A percentile compares a stretch with the other conserved stretches of the same genome.
phyloP scores from a whole-genome alignment of 2,888 invertebrate species.

The Tinea semifulvella region DNA sequence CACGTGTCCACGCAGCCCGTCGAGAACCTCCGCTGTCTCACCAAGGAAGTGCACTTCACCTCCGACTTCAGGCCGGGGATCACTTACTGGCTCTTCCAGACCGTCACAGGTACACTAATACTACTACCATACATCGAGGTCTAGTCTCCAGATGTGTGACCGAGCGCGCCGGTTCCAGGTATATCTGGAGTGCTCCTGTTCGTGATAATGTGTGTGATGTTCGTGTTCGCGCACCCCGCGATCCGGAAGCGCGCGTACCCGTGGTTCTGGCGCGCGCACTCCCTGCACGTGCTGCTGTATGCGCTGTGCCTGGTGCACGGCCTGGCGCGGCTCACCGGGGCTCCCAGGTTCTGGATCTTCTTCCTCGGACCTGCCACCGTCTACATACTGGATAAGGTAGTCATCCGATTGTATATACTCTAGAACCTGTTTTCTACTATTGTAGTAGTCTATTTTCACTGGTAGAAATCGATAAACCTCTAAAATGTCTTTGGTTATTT shows the following conservation, averaged over 20 bases:
- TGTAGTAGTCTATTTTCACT: too few species aligned
- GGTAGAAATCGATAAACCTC: too few species aligned
- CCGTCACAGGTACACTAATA: constrained; percentile 84
- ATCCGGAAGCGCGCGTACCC: constrained; percentile 93
- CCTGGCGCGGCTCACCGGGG: constrained; percentile 88
- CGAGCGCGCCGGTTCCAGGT: too few species aligned
- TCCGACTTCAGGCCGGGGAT: constrained; percentile 95
- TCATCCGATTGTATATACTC: too few species aligned
- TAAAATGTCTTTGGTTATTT: too few species aligned
- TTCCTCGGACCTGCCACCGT: constrained; percentile 91
- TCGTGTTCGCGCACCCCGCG: constrained; percentile 94
- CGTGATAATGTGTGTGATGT: constrained; percentile 92
- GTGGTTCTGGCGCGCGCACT: constrained; percentile 95
- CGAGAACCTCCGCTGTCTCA: constrained; percentile 90
- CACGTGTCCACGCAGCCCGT: constrained; percentile 96
- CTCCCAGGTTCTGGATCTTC: constrained; percentile 93
- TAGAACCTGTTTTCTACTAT: too few species aligned
- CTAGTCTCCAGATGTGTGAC: too few species aligned
- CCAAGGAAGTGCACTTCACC: constrained; percentile 92
- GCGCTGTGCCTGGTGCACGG: constrained; percentile 89
- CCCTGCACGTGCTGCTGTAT: constrained; percentile 87
- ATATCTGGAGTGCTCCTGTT: constrained; percentile 88
- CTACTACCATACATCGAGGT: too few species aligned
- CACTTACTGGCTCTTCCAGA: constrained; percentile 95
- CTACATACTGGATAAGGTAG: constrained; percentile 89